phyloP scores from a whole-genome alignment of 2,888 invertebrate genomes.

The Apamea monoglypha region DNA sequence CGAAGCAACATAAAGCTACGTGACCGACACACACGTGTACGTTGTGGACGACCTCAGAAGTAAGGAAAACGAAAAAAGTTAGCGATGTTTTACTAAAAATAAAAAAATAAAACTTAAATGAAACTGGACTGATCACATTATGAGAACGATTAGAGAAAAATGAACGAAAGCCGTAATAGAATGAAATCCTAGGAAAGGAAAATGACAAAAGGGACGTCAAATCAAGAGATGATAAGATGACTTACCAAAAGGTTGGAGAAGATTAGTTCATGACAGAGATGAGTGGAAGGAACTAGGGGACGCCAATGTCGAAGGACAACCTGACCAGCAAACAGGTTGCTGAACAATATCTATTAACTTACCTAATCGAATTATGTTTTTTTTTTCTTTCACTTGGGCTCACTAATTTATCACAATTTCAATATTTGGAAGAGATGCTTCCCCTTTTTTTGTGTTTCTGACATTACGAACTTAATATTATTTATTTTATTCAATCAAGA shows the following conservation, averaged over 20 bases:
- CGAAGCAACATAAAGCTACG: not conserved
- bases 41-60: not conserved
- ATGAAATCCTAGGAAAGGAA: not conserved
- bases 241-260: not conserved
- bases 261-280: not conserved
- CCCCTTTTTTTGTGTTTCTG: too few relatives aligned
- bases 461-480: too few relatives aligned
- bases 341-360: not conserved
- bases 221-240: not conserved
- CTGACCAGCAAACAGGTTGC: not conserved
- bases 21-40: not conserved
- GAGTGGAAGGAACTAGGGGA: not conserved
- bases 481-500: too few relatives aligned
- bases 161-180: not conserved
- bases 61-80: not conserved
- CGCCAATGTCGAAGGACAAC: not conserved
- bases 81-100: not conserved
- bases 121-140: not conserved
- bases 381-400: too few relatives aligned
- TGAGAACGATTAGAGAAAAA: not conserved
- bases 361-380: not conserved
- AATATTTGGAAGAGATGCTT: too few relatives aligned
- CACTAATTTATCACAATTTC: too few relatives aligned
- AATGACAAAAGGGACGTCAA: not conserved
- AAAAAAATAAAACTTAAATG: not conserved